These are phyloP conservation scores for Rapana venosa DNA, from an alignment of 2,888 invertebrate species.

Conservation along the genomic window DNA sequence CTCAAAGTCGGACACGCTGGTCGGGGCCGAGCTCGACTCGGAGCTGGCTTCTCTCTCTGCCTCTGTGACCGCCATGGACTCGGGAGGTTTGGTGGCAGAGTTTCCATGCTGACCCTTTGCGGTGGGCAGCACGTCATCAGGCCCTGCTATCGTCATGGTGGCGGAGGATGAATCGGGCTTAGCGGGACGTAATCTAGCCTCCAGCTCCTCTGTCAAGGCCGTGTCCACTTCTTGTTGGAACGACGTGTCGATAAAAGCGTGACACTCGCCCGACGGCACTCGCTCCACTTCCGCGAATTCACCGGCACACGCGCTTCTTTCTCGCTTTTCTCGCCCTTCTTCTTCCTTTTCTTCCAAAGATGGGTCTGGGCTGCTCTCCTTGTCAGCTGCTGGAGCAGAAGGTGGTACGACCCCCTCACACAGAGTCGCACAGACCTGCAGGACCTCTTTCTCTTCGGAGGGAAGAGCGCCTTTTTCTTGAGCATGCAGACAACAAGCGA, in stretches of 20 bases:
- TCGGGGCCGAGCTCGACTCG: background rate
- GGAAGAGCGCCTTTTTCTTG: background rate
- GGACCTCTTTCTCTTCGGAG: background rate
- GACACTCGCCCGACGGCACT: background rate
- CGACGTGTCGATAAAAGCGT: slow-evolving; percentile 1
- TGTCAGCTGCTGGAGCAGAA: background rate
- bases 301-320: background rate
- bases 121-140: no score
- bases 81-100: background rate
- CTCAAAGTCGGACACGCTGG: slow-evolving; percentile 1
- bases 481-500: background rate
- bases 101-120: no score
- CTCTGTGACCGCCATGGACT: background rate
- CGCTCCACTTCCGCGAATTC: background rate
- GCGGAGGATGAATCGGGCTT: no score
- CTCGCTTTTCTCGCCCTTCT: background rate
- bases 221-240: slow-evolving; percentile 38
- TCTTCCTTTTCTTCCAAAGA: no score
- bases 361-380: no score
- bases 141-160: background rate
- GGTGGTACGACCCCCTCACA: background rate
- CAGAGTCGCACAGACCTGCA: background rate
- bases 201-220: slow-evolving; percentile 19
- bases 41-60: background rate
- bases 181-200: background rate